phyloP scores from a whole-genome alignment of 2,888 invertebrate species.

The Plebejus anna region DNA sequence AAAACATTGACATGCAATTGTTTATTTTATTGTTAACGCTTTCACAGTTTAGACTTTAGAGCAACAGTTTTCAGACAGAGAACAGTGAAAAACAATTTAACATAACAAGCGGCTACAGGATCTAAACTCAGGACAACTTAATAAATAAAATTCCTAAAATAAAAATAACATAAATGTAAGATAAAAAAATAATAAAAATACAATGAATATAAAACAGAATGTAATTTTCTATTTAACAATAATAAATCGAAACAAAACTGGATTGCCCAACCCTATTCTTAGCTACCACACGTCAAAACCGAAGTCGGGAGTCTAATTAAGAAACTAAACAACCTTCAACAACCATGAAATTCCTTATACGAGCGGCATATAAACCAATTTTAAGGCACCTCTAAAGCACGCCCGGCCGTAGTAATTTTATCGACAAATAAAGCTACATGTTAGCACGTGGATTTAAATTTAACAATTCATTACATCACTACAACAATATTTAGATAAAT shows the following conservation, averaged over 20 bases:
- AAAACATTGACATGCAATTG: conserved; percentile 1
- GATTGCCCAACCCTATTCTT: conserved; percentile 47
- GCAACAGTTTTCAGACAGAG: neutral
- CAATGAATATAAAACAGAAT: neutral
- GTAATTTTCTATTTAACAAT: neutral
- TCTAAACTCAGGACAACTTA: no score
- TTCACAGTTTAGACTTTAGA: neutral
- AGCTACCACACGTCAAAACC: conserved; percentile 52
- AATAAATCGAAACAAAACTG: neutral
- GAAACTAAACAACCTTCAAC: conserved; percentile 67
- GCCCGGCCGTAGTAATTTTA: conserved; percentile 58
- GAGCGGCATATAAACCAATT: conserved; percentile 67
- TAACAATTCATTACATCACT: conserved; percentile 6
- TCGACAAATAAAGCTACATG: conserved; percentile 63
- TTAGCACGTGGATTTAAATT: conserved; percentile 43
- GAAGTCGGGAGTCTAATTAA: conserved; percentile 66
- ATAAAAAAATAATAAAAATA: neutral
- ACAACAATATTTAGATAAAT: conserved; percentile 12
- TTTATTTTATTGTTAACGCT: conserved; percentile 4
- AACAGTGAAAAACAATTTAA: neutral
- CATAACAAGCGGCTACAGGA: no score
- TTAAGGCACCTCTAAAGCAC: conserved; percentile 61
- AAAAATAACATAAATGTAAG: no score
- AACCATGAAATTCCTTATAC: conserved; percentile 74
- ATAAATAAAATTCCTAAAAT: no score